Percentiles rank a stretch among this genome's conserved stretches.
These are phyloP conservation scores for Echiichthys vipera DNA, from an alignment of 2,797 vertebrate species.

Conservation along the genomic window DNA sequence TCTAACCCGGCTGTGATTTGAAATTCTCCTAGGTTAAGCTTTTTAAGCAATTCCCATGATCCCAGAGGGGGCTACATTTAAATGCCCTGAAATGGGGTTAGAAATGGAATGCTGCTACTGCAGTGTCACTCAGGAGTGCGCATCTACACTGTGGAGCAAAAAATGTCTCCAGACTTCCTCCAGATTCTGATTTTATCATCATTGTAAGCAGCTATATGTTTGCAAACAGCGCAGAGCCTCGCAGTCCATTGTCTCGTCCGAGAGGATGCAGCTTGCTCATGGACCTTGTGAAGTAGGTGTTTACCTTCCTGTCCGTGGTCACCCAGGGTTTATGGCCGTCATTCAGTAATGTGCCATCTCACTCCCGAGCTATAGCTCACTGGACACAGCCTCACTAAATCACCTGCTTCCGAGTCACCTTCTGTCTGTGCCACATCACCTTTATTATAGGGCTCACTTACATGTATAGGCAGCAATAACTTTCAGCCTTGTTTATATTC, in stretches of 20 bases:
- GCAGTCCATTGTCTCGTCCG: constrained; percentile 51
- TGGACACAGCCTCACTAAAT: constrained; percentile 56
- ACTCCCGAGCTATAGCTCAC: constrained; percentile 35
- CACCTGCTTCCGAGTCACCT: constrained; percentile 56
- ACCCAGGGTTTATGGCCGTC: constrained; percentile 78
- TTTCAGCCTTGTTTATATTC: constrained; percentile 52
- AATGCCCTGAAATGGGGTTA: constrained; percentile 38
- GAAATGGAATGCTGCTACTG: constrained; percentile 25
- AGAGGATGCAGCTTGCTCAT: constrained; percentile 72
- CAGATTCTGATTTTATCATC: constrained; percentile 42
- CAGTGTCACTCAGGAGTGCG: constrained; percentile 18
- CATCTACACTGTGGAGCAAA: background rate
- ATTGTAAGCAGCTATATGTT: constrained; percentile 45
- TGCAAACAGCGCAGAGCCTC: constrained; percentile 32
- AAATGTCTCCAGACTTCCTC: constrained; percentile 54
- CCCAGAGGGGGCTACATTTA: constrained; percentile 4
- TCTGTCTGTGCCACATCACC: constrained; percentile 43
- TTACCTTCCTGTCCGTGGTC: constrained; percentile 81
- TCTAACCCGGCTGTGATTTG: background rate
- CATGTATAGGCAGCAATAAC: constrained; percentile 56
- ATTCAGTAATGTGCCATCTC: constrained; percentile 72
- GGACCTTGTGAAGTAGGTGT: constrained; percentile 68
- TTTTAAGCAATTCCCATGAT: constrained; percentile 41
- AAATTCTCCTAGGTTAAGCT: constrained; percentile 1
- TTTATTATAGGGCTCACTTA: constrained; percentile 61